Evolutionary conservation across 2,888 invertebrate species (phyloP).

Genomic region (Polydrusus tereticollis): DNA sequence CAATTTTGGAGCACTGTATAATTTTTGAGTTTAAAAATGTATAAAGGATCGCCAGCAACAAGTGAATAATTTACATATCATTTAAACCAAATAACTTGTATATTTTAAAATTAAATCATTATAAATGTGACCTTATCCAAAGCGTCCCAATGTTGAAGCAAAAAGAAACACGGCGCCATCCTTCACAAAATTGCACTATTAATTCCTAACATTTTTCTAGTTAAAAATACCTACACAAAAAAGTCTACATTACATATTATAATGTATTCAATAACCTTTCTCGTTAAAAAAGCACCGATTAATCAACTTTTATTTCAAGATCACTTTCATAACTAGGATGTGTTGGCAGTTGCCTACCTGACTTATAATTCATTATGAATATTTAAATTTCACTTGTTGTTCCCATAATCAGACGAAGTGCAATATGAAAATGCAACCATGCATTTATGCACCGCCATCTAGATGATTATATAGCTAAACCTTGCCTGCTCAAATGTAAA

Average conservation of each 20-base stretch:
- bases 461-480: too few species aligned
- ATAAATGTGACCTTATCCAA: neutral
- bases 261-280: neutral
- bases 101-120: too few species aligned
- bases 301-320: conserved; percentile 1
- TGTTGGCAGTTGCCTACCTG: conserved; percentile 8
- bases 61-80: too few species aligned
- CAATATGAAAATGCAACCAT: conserved; percentile 8
- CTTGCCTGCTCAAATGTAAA: too few species aligned
- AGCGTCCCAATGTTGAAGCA: neutral
- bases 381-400: conserved; percentile 21
- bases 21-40: too few species aligned
- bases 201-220: neutral
- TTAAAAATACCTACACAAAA: neutral
- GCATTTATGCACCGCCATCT: conserved; percentile 18
- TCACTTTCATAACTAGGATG: conserved; percentile 14
- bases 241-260: neutral
- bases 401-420: neutral
- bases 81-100: too few species aligned
- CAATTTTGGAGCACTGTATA: too few species aligned
- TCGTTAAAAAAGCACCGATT: neutral
- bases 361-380: conserved; percentile 7
- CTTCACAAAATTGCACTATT: neutral
- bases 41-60: too few species aligned
- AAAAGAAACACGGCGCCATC: neutral